These are phyloP conservation scores for Enteromius afrohamiltoni DNA, from an alignment of 2,797 vertebrate species.

Conservation along the genomic window DNA sequence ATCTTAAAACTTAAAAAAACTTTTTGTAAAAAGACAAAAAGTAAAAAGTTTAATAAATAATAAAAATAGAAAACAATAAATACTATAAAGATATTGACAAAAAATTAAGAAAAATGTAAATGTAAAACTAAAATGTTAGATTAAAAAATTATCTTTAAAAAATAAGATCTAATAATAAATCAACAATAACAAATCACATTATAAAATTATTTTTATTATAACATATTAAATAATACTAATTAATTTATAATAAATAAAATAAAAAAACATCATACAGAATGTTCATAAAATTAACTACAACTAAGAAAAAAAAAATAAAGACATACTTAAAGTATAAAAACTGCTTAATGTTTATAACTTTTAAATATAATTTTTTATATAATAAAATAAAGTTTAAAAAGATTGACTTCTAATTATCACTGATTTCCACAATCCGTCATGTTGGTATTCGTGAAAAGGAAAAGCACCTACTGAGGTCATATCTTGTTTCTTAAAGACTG, in stretches of 20 bases:
- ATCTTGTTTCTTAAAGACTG: conserved; percentile 40
- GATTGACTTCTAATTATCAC: neutral
- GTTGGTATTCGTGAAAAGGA: neutral
- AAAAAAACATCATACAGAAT: neutral
- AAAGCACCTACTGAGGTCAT: conserved; percentile 25
- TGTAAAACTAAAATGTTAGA: neutral
- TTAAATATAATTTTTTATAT: neutral
- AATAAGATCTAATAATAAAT: neutral
- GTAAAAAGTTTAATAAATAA: no score
- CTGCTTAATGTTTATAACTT: neutral
- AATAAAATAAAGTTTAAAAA: neutral
- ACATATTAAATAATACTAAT: neutral
- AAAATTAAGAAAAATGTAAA: neutral
- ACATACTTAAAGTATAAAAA: no score
- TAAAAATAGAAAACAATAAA: neutral
- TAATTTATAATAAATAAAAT: neutral
- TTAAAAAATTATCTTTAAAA: neutral
- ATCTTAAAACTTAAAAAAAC: neutral
- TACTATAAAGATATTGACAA: neutral
- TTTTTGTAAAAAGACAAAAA: no score
- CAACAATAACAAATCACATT: neutral
- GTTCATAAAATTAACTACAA: neutral
- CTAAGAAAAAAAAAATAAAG: neutral
- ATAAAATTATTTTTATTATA: neutral
- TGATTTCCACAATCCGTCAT: neutral